Evolutionary conservation across 2,113 vertebrate genomes (phyloP).

Genomic region (Podiceps cristatus): DNA sequence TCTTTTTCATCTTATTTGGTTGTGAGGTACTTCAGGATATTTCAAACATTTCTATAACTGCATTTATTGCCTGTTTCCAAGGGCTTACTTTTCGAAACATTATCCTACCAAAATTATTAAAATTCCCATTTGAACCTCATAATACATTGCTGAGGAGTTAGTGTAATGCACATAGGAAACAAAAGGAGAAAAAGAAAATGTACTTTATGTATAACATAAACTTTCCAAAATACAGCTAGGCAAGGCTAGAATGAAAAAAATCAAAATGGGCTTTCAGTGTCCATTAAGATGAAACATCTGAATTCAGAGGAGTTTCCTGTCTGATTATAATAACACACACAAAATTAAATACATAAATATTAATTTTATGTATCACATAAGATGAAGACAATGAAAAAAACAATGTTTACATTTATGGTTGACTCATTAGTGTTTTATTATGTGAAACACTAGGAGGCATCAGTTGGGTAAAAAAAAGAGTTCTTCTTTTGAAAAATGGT

Average conservation of each 20-base stretch:
- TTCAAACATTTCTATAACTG: neutral
- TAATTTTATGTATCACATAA: slow-evolving; percentile 73
- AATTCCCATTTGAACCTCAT: neutral
- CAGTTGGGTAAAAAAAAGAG: slow-evolving; percentile 73
- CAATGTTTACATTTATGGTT: slow-evolving; percentile 77
- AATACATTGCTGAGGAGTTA: neutral
- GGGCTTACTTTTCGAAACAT: slow-evolving; percentile 42
- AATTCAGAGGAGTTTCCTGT: slow-evolving; percentile 62
- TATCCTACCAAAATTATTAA: neutral
- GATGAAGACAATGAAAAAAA: slow-evolving; percentile 71
- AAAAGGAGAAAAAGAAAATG: neutral
- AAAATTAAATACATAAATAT: slow-evolving; percentile 82
- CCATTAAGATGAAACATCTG: slow-evolving; percentile 44
- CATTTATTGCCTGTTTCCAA: slow-evolving; percentile 13
- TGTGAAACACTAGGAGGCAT: slow-evolving; percentile 82
- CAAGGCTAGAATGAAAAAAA: slow-evolving; percentile 50
- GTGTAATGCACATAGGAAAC: neutral
- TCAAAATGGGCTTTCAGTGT: slow-evolving; percentile 13
- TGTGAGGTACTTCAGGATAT: neutral
- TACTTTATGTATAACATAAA: slow-evolving; percentile 4
- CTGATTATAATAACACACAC: slow-evolving; percentile 56
- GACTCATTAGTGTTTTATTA: slow-evolving; percentile 78
- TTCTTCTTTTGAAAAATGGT: slow-evolving; percentile 60
- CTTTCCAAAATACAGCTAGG: slow-evolving; percentile 48
- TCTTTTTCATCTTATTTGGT: neutral